Evolutionary conservation across 2,113 vertebrate species (phyloP).

Genomic region (Forbesichthys papilliferus): DNA sequence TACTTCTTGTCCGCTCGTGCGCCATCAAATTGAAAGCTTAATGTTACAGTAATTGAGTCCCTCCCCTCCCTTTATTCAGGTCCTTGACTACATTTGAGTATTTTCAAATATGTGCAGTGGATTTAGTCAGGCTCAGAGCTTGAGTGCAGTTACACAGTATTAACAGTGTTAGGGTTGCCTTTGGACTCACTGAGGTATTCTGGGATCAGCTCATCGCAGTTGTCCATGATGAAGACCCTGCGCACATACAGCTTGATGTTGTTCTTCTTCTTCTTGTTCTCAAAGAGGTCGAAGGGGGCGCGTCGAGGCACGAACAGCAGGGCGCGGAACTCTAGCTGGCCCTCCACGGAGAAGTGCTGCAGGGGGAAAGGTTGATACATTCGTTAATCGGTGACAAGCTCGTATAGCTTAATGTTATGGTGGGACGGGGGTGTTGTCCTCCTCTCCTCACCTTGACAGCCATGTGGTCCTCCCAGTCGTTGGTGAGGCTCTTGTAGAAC

Average conservation of each 20-base stretch:
- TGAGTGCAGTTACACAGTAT: neutral
- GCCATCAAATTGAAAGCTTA: too few relatives aligned
- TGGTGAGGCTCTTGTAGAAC: constrained; percentile 94
- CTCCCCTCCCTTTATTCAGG: too few relatives aligned
- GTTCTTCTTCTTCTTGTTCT: constrained; percentile 95
- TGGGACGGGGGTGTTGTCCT: neutral
- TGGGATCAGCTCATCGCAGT: constrained; percentile 94
- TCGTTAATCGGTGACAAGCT: neutral
- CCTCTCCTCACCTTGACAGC: constrained; percentile 76
- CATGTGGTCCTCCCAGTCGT: constrained; percentile 83
- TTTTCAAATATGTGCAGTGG: too few relatives aligned
- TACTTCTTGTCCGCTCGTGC: too few relatives aligned
- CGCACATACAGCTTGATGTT: constrained; percentile 96
- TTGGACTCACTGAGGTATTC: constrained; percentile 93
- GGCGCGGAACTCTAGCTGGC: constrained; percentile 92
- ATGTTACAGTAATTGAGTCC: too few relatives aligned
- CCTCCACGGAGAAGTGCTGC: constrained; percentile 98
- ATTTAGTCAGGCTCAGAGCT: too few relatives aligned
- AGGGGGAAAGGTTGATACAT: neutral
- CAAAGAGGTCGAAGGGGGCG: constrained; percentile 92
- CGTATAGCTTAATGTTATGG: neutral
- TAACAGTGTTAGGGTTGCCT: neutral
- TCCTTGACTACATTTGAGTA: too few relatives aligned
- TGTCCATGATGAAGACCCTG: constrained; percentile 99
- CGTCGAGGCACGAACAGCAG: constrained; percentile 91